phyloP scores from a whole-genome alignment of 2,888 invertebrate genomes.

The Deilephila porcellus region DNA sequence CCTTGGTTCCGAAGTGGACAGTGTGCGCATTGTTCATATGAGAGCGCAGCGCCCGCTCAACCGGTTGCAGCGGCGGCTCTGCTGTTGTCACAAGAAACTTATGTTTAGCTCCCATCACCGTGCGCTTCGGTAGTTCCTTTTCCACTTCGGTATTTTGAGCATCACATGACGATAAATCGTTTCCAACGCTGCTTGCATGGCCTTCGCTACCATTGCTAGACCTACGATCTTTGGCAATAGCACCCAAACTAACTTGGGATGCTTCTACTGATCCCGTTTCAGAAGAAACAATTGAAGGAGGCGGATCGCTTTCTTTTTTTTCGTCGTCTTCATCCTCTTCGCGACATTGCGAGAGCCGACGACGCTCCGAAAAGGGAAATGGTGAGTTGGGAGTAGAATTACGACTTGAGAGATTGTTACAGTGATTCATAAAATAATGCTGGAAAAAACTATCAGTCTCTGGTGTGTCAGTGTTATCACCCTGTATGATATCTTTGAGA shows the following conservation, averaged over 20 bases:
- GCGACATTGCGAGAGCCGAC: slow-evolving; percentile 91
- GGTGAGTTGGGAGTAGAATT: slow-evolving; percentile 72
- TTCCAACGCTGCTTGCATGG: slow-evolving; percentile 44
- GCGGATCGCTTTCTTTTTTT: slow-evolving; percentile 62
- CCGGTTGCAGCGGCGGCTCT: slow-evolving; percentile 64
- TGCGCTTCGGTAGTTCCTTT: slow-evolving; percentile 67
- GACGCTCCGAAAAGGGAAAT: slow-evolving; percentile 84
- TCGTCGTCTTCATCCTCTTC: slow-evolving; percentile 93
- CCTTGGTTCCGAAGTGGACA: slow-evolving; percentile 87
- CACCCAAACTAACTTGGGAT: slow-evolving; percentile 45
- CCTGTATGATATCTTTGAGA: slow-evolving; percentile 87
- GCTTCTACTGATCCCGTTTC: slow-evolving; percentile 46
- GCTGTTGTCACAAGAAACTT: slow-evolving; percentile 76
- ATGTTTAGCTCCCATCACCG: slow-evolving; percentile 74
- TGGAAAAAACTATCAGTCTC: slow-evolving; percentile 87
- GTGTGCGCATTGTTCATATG: slow-evolving; percentile 86
- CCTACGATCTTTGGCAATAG: slow-evolving; percentile 44
- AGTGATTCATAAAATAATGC: slow-evolving; percentile 90
- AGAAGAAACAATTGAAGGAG: slow-evolving; percentile 48
- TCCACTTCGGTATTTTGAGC: slow-evolving; percentile 52
- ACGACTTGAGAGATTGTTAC: slow-evolving; percentile 88
- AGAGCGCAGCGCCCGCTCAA: slow-evolving; percentile 77
- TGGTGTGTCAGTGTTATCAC: slow-evolving; percentile 83
- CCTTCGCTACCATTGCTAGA: slow-evolving; percentile 44
- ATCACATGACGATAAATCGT: slow-evolving; percentile 35